Evolutionary conservation across 2,888 invertebrate species (phyloP).

Genomic region (Cryptocephalus moraei): DNA sequence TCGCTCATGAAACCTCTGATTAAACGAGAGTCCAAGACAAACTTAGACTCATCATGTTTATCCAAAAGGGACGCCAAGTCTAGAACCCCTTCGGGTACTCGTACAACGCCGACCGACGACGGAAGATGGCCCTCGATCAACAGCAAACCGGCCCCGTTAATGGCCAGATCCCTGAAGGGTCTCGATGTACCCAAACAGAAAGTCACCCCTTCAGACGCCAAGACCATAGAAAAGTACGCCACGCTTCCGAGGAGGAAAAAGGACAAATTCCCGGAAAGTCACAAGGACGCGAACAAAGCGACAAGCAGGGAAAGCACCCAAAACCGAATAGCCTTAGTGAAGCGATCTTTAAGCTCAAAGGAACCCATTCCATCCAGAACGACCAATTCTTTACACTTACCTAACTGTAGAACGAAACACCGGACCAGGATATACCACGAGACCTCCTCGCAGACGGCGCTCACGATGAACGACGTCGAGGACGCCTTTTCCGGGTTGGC

Average conservation of each 20-base stretch:
- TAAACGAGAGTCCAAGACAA: conserved; percentile 19
- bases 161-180: conserved; percentile 23
- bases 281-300: conserved; percentile 14
- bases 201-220: conserved; percentile 34
- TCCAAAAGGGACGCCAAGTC: conserved; percentile 17
- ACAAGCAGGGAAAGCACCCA: conserved; percentile 18
- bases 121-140: conserved; percentile 56
- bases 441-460: conserved; percentile 64
- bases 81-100: conserved; percentile 7
- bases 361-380: conserved; percentile 28
- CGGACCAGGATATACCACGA: conserved; percentile 73
- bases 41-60: conserved; percentile 24
- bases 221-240: conserved; percentile 61
- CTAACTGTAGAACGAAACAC: conserved; percentile 27
- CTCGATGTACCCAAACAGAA: conserved; percentile 26
- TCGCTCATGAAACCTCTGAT: conserved; percentile 16
- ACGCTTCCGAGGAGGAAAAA: conserved; percentile 66
- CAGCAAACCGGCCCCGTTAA: conserved; percentile 34
- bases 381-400: conserved; percentile 31
- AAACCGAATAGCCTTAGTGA: conserved; percentile 22
- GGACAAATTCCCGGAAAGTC: conserved; percentile 45
- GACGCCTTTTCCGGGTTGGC: conserved; percentile 56
- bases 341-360: conserved; percentile 7
- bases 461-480: conserved; percentile 62
- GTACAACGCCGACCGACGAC: conserved; percentile 52